Base-by-base conservation (phyloP, 2,888 invertebrate genomes). In the Troides helena region DNA sequence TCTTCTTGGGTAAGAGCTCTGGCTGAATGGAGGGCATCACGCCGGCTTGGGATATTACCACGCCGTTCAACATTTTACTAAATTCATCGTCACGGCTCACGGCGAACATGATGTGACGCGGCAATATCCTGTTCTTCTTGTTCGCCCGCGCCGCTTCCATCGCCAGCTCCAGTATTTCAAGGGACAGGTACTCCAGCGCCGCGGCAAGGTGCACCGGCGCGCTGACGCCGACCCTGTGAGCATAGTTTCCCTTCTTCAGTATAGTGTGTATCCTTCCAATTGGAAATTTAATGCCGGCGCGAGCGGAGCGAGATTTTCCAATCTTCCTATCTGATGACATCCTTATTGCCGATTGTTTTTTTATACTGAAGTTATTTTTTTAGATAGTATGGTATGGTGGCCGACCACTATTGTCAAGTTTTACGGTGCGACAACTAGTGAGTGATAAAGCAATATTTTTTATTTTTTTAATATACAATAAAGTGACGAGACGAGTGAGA, bases 101-200 rank as follows among this genome's bases (percentile, higher is more conserved):
- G 0, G 89, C 89, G 18, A 86, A 77, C 0, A 87, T 71, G 1
- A 90, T 80, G 61, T 87, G 86, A 0, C 89, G 75, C 0, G 88
- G 87, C 0, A 76, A 73, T 0, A 88, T 72, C 8, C 95, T 90
- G 0, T 92, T 89, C 79, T 95, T 96, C 74, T 95, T 95, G 81
- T 95, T 95, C 68, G 95, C 94, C 57, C 88, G 82, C 0, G 95
- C 95, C 0, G 94, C 95, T 71, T 95, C 94, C 0, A 94, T 92
- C 0, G 95, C 94, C 77, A 95, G 86, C 75, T 95, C 95, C 70
- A 95, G 77, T 23, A 95, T 94, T 88, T 96, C 96, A 23, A 96
- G 95, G 0, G 95, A 93, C 36, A 95, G 80, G 74, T 95, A 95
- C 75, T 95, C 95, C 78, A 95, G 81, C 0, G 94, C 94, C 8